These are phyloP conservation scores for Parazoanthus darwini DNA, from an alignment of 92 coral and sea anemone genomes.

Conservation along the genomic window DNA sequence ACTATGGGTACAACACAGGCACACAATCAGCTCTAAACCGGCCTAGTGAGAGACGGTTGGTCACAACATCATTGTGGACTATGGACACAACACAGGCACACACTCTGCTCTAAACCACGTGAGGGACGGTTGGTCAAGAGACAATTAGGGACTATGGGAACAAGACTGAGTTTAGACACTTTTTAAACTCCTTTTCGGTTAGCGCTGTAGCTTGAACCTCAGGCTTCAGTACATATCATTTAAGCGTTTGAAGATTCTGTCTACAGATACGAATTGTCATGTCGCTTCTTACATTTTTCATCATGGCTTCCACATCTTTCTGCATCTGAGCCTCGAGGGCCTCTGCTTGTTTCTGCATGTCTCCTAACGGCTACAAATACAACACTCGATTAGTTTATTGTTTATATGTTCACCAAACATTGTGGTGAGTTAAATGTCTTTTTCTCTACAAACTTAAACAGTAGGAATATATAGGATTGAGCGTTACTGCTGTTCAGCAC, in stretches of 20 bases:
- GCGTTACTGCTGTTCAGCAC: no score
- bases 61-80: background rate
- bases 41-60: background rate
- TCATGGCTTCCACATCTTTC: slow-evolving; percentile 70
- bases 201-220: background rate
- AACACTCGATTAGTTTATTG: background rate
- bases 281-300: slow-evolving; percentile 58
- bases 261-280: background rate
- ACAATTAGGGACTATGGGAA: no score
- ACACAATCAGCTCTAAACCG: background rate
- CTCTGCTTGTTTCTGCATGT: slow-evolving; percentile 69
- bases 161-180: no score
- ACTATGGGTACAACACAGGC: background rate
- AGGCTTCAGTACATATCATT: no score
- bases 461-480: background rate
- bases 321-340: slow-evolving; percentile 70
- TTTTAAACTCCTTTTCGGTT: no score
- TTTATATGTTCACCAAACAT: background rate
- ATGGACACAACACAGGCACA: no score
- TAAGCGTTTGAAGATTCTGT: background rate
- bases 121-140: no score
- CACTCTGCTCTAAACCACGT: background rate
- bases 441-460: background rate
- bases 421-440: background rate
- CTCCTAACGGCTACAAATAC: slow-evolving; percentile 57